Base-by-base conservation (phyloP, 30 jellyfish, hydroid and myxozoan genomes). In the Catostylus mosaicus region DNA sequence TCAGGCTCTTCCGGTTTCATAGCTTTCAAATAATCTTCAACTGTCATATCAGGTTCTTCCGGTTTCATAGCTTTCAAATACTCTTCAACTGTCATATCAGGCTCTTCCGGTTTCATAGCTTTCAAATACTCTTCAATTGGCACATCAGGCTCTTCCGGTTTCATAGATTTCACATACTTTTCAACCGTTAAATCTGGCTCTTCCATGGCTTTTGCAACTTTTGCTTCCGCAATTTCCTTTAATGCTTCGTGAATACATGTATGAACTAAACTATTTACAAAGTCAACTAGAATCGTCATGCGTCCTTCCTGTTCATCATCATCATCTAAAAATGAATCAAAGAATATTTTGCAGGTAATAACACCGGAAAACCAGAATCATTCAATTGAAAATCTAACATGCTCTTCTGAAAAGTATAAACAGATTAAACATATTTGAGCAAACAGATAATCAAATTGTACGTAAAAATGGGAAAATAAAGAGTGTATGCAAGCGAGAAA, bases 31-130 rank as follows among this genome's bases (percentile, higher is more conserved):
- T 67, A 67, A 5, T 67, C 61, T 67, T 67, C 80, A 20, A 67
- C 80, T 1, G 80, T 67, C 80, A 67, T 29, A 38, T 67, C 80
- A 16, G 30, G 27, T 29, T 23, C 34, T 4, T 32, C 62, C 60
- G 24, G 59, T 43, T 67, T 34, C 80, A 33, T 67, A 59, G 50
- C 18, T 30, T 11, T 8, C 80, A 67, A 38, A 33, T 67, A 67
- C 20, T 67, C 80, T 67, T 67, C 80, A 20, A 67, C 80, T 1
- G 80, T 67, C 61, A 67, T 29, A 23, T 67, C 80, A 5, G 30
- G 22, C 16, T 10, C 59, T 32, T 67, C 80, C 3, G 27, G 33
- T 5, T 67, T 38, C 29, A 32, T 34, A 30, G 50, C 18, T 29
- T 11, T 8, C 80, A 67, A 38, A 33, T 67, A 67, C 32, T 67